Base-by-base conservation (phyloP, 2,113 vertebrate genomes). In the Bubalus kerabau region DNA sequence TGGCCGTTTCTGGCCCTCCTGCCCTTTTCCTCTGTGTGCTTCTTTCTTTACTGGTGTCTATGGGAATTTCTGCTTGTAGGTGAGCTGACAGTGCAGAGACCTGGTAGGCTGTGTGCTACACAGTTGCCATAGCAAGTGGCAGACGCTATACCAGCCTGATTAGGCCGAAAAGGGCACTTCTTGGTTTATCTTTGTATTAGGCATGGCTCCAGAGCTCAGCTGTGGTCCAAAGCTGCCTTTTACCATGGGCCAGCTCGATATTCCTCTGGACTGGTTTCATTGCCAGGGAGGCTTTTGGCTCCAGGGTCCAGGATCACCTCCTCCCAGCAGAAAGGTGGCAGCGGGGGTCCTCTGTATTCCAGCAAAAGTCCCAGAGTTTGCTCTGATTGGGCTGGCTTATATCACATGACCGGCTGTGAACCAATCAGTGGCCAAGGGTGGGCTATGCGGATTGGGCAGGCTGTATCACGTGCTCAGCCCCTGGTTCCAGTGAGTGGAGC, bases 181-280 rank as follows among this genome's bases (percentile, higher is more conserved):
- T 3, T 32, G 71, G 90, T 26, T 89, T 14, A n/a, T 15, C 12
- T 46, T 36, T 30, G 62, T 6, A 1, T 60, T 5, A 3, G 24
- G 56, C 40, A 4, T 0, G 7, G 50, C 21, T 11, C 57, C 50
- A 24, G 80, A 32, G 52, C 43, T 26, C 14, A 6, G 59, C 23
- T 5, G 8, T 17, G 17, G 62, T 7, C 90, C 3, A 36, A 40
- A 90, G 26, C 83, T 28, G 23, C 56, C 43, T 40, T 16, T 30
- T 5, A 0, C 52, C 36, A n/a, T 3, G 14, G 24, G 40, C 23
- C 28, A 30, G 9, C 52, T 62, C 1, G 1, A 10, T 11, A 28
- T 82, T 23, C 94, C 32, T 32, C 40, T 3, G 11, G 36, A 50
- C 16, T 32, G 24, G 43, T 56, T 17, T 26, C 1, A 2, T 30